Evolutionary conservation across 2,797 vertebrate species (phyloP).

Genomic region (Hydrophis major): DNA sequence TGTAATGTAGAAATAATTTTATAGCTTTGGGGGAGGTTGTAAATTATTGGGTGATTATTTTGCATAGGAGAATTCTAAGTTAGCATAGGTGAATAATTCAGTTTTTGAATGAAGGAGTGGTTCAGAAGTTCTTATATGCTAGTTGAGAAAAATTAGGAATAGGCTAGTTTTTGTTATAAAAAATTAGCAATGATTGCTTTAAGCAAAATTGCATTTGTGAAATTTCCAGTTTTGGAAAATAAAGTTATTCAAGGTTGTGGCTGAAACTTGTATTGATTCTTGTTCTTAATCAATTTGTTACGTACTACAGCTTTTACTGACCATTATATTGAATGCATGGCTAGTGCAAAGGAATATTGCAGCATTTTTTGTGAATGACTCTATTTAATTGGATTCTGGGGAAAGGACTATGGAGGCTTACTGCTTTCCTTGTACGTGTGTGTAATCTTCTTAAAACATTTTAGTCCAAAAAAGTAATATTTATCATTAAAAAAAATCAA

Average conservation of each 20-base stretch:
- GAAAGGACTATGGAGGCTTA: background rate
- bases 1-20: slow-evolving; percentile 52
- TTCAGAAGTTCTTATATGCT: background rate
- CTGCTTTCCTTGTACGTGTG: background rate
- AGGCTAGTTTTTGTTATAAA: background rate
- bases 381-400: slow-evolving; percentile 8
- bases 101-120: slow-evolving; percentile 36
- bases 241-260: slow-evolving; percentile 14
- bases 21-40: slow-evolving; percentile 38
- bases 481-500: background rate
- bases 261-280: background rate
- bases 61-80: slow-evolving; percentile 38
- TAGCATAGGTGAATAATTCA: slow-evolving; percentile 43
- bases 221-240: slow-evolving; percentile 26
- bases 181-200: background rate
- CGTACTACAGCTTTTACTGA: background rate
- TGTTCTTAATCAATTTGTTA: slow-evolving; percentile 26
- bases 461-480: background rate
- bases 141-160: slow-evolving; percentile 24
- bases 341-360: background rate
- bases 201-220: background rate
- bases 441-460: background rate
- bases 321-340: background rate
- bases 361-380: background rate
- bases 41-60: slow-evolving; percentile 33